Conservation (phyloP, 2,113 vertebrate species). For the Rhagologus leucostigma region DNA sequence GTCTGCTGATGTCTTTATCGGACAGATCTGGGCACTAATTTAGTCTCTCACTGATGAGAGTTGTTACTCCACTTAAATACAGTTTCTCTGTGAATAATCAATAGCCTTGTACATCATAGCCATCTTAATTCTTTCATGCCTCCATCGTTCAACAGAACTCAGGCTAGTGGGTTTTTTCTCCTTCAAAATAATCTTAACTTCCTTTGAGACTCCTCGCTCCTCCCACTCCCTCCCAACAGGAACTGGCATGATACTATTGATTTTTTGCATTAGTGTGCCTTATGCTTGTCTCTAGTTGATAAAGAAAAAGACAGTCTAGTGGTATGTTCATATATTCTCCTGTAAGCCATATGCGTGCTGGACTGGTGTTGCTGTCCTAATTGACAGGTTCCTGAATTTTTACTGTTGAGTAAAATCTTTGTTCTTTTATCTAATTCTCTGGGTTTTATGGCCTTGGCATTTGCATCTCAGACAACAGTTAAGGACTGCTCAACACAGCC, state of each 20-base stretch:
- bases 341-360: neutral
- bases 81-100: slow-evolving; percentile 21
- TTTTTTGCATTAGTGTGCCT: neutral
- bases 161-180: neutral
- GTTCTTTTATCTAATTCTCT: neutral
- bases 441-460: neutral
- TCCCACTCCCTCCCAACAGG: neutral
- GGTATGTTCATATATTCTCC: neutral
- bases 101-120: slow-evolving; percentile 13
- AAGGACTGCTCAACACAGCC: neutral
- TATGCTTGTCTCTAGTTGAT: neutral
- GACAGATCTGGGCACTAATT: slow-evolving; percentile 4
- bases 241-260: neutral
- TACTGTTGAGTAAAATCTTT: neutral
- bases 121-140: neutral
- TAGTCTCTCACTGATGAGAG: neutral
- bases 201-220: neutral
- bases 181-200: slow-evolving; percentile 25
- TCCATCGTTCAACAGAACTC: neutral
- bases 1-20: slow-evolving; percentile 26
- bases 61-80: slow-evolving; percentile 26
- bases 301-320: neutral
- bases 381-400: neutral
- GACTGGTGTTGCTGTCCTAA: neutral
- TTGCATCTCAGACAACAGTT: neutral